Conservation (phyloP, 1,140 invertebrate genomes). For the Drosophila punjabiensis region DNA sequence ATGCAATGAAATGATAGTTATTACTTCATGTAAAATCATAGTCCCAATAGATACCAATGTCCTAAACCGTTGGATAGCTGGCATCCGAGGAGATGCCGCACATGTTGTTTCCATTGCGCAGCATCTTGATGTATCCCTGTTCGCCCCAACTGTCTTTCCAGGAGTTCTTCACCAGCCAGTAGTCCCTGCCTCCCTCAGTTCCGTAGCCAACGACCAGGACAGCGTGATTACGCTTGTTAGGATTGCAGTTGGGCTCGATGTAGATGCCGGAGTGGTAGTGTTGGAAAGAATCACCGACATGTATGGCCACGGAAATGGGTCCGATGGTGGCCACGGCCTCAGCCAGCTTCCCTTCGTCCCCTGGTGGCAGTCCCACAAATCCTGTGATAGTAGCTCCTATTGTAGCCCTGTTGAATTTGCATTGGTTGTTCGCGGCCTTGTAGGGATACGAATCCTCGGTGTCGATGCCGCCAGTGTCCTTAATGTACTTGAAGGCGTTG, state of each 20-base stretch:
- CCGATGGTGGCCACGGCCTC: conserved; percentile 2
- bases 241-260: neutral
- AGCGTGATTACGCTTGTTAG: neutral
- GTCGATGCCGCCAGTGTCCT: conserved; percentile 6
- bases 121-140: conserved; percentile 11
- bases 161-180: conserved; percentile 22
- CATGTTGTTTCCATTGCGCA: conserved; percentile 12
- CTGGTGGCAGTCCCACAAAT: neutral
- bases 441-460: conserved; percentile 14
- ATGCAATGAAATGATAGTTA: no score
- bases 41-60: no score
- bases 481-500: neutral
- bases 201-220: conserved; percentile 10
- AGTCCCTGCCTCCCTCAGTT: neutral
- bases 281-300: neutral
- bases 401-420: neutral
- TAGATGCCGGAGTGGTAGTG: neutral
- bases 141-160: neutral
- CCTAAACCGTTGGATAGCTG: neutral
- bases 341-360: conserved; percentile 1
- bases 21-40: no score
- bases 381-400: neutral
- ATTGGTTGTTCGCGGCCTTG: neutral
- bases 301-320: neutral
- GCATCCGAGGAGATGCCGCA: conserved; percentile 7